Base-by-base conservation (phyloP, 2,797 vertebrate species). In the Scolopax rusticola region DNA sequence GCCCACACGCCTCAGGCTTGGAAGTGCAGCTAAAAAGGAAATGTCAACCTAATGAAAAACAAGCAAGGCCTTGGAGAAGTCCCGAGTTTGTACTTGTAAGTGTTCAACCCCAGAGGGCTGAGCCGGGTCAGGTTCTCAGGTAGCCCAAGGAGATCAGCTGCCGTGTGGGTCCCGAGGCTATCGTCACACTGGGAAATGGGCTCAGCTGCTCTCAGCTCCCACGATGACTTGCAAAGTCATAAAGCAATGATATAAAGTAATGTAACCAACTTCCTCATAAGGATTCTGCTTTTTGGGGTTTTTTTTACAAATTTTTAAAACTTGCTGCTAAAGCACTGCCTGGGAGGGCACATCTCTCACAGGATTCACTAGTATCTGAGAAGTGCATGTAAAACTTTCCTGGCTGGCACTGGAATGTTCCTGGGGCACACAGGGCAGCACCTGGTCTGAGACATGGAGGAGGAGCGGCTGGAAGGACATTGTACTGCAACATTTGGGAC, bases 1-100 rank as follows among this genome's bases (percentile, higher is more conserved):
- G 13, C 51, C 19, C 51, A 40, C 36, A 47, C n/a, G 28, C 30
- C 53, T 76, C 21, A 70, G 60, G 75, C 30, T 74, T 87, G 33
- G 43, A 86, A 50, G n/a, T 45, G 30, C 86, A 83, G 28, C 47
- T 93, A 51, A 76, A 84, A 84, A 70, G 41, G 40, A 86, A 95
- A 95, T 71, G 40, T 91, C 90, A 68, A 21, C 25, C 20, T 20
- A 61, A 82, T 41, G 54, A 83, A 83, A 48, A 47, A 47, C 32
- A 68, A 80, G 11, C 18, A 80, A 86, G 32, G 13, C 14, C 56
- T 86, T 56, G 51, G 40, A 60, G 59, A 95, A 81, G 38, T 53
- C 57, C 14, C 0, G 0, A 32, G 28, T 81, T 82, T 43, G 33
- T 76, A 32, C 54, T 50, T 41, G 9, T 12, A 67, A 48, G 4